Evolutionary conservation across 1,140 invertebrate genomes (phyloP), one percentile per base, ranked within the genome.

Genomic region (Orchestia grillus): DNA sequence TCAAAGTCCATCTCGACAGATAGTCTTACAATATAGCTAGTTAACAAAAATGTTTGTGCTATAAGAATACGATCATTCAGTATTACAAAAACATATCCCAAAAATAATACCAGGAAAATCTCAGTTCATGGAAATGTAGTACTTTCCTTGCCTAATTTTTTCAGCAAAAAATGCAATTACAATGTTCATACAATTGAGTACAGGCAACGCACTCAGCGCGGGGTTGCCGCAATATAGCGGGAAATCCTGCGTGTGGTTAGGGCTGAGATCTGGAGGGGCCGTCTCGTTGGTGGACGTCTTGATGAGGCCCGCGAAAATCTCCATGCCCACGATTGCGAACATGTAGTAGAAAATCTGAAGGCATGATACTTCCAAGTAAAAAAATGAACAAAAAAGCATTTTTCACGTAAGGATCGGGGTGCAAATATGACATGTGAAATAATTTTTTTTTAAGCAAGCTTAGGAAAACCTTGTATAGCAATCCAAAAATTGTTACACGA

Each of bases 301-400:
- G 92, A 97, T 97, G n/a, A 97, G 96, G 23, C 98, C 97, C 90
- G 97, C 97, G 97, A 98, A 98, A 28, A 98, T 53, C 96, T 98
- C 98, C 97, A 98, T 98, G 36, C 98, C 98, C 96, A 98, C 97
- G 43, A 98, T 97, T n/a, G 98, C 98, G 97, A 97, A 98, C 40
- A 97, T 97, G 96, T 98, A 98, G 97, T 97, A 98, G 95, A 98
- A 97, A 28, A 97, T 97, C 97, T 98, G 96, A 62, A 15, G 15
- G 43, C 42, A 91, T 88, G 8, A 91, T 8, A 44, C 41, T 44
- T 77, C 62, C 11, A 77, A 28, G 36, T 23, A 77, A 77, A 36
- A 19, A 77, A 15, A 28, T 77, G 62, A 28, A 77, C 6, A 77
- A 28, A 77, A 77, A 77, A 36, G 28, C 28, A 77, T 23, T 77